phyloP scores from a whole-genome alignment of 2,888 invertebrate genomes.

The Galeopsomyia nigrocyanea region DNA sequence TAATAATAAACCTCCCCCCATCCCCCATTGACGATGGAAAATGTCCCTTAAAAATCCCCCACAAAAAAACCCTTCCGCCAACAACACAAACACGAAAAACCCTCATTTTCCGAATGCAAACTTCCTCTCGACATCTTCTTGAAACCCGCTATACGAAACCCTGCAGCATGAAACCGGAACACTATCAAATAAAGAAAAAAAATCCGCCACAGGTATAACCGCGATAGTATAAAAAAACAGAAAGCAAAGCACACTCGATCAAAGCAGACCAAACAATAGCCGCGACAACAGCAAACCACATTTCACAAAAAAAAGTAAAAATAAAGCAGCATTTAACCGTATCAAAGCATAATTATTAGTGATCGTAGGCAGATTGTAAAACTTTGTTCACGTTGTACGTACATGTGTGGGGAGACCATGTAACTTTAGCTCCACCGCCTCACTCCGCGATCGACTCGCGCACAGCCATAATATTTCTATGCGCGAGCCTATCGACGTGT shows the following conservation, averaged over 20 bases:
- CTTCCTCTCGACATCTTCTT: conserved; percentile 22
- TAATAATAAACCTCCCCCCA: conserved; percentile 52
- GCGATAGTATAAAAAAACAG: conserved; percentile 30
- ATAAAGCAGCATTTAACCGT: conserved; percentile 15
- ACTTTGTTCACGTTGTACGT: conserved; percentile 68
- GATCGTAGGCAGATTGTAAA: conserved; percentile 62
- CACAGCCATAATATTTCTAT: conserved; percentile 10
- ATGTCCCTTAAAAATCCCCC: conserved; percentile 47
- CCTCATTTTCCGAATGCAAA: conserved; percentile 8
- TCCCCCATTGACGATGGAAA: conserved; percentile 49
- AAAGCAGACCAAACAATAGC: conserved; percentile 46
- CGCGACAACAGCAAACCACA: conserved; percentile 49
- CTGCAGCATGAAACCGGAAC: conserved; percentile 22
- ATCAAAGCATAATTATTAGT: conserved; percentile 51
- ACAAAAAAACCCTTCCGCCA: conserved; percentile 38
- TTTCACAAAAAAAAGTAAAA: conserved; percentile 45
- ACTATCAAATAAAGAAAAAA: conserved; percentile 19
- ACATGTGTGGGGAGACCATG: conserved; percentile 70
- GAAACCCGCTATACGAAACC: conserved; percentile 20
- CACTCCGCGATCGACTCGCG: conserved; percentile 43
- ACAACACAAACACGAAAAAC: conserved; percentile 3
- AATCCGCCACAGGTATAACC: conserved; percentile 44
- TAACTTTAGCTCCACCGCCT: conserved; percentile 66
- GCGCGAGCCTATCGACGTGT: conserved; percentile 41
- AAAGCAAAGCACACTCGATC: conserved; percentile 33